These are phyloP conservation scores for Lycaon pictus DNA, from an alignment of 2,113 vertebrate genomes.

Conservation along the genomic window DNA sequence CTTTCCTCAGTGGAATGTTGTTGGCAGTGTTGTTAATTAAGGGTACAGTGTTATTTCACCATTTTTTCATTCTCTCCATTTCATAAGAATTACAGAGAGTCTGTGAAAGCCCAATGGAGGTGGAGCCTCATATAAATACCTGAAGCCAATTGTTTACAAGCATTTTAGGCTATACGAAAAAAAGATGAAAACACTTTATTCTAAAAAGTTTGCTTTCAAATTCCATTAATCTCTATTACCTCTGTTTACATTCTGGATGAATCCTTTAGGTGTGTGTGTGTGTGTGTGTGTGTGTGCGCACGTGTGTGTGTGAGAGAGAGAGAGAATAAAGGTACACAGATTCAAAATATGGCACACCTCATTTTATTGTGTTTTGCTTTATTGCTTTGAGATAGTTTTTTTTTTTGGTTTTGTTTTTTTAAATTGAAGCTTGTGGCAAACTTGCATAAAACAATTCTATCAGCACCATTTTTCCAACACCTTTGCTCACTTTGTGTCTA, in stretches of 20 bases:
- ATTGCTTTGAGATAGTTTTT: neutral
- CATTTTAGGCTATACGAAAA: neutral
- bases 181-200: neutral
- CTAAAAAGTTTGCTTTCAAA: neutral
- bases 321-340: neutral
- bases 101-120: neutral
- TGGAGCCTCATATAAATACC: neutral
- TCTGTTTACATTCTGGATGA: neutral
- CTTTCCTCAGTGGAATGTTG: neutral
- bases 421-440: neutral
- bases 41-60: neutral
- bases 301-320: neutral
- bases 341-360: neutral
- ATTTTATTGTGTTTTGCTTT: neutral
- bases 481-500: neutral
- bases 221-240: neutral
- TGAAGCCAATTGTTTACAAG: neutral
- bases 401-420: neutral
- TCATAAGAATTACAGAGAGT: neutral
- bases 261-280: neutral
- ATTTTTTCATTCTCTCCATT: conserved; percentile 37
- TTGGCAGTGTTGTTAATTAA: neutral
- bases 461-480: neutral
- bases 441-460: neutral
- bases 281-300: neutral